Conservation (phyloP, 1,140 invertebrate genomes). For the Atopsyche davidsoni region DNA sequence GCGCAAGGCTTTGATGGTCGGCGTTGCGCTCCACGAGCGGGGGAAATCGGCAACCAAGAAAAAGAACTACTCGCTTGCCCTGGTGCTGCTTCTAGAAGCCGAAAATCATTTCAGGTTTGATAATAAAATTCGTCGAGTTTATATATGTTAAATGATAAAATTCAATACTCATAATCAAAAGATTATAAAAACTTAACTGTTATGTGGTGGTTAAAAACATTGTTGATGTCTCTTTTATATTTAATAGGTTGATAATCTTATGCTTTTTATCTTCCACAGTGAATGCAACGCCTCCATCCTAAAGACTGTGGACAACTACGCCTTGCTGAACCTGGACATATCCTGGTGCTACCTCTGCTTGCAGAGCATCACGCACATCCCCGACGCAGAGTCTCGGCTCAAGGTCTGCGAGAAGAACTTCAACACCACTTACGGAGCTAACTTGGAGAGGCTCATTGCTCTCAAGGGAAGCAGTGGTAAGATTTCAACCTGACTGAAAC, state of each 20-base stretch:
- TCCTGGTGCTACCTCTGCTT: constrained; percentile 79
- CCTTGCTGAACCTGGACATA: constrained; percentile 72
- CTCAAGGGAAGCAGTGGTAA: constrained; percentile 60
- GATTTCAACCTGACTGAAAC: too few relatives aligned
- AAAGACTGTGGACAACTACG: constrained; percentile 72
- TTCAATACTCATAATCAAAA: too few relatives aligned
- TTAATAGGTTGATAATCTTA: too few relatives aligned
- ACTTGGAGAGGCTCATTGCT: constrained; percentile 60
- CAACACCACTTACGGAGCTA: constrained; percentile 61
- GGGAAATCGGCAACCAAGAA: constrained; percentile 59
- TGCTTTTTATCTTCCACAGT: constrained; percentile 45
- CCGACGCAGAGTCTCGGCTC: constrained; percentile 64
- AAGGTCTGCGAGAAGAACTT: constrained; percentile 60
- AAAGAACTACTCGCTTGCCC: constrained; percentile 59
- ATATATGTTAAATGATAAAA: too few relatives aligned
- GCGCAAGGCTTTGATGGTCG: constrained; percentile 60
- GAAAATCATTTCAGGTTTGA: constrained; percentile 66
- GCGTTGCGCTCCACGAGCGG: constrained; percentile 72
- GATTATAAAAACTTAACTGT: too few relatives aligned
- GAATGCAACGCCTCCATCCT: constrained; percentile 63
- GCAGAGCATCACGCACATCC: constrained; percentile 61
- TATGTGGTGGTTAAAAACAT: too few relatives aligned
- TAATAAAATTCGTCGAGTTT: too few relatives aligned
- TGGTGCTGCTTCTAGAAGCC: constrained; percentile 68
- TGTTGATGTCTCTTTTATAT: too few relatives aligned